phyloP scores from a whole-genome alignment of 2,113 vertebrate genomes.

The Hystrix brachyura region DNA sequence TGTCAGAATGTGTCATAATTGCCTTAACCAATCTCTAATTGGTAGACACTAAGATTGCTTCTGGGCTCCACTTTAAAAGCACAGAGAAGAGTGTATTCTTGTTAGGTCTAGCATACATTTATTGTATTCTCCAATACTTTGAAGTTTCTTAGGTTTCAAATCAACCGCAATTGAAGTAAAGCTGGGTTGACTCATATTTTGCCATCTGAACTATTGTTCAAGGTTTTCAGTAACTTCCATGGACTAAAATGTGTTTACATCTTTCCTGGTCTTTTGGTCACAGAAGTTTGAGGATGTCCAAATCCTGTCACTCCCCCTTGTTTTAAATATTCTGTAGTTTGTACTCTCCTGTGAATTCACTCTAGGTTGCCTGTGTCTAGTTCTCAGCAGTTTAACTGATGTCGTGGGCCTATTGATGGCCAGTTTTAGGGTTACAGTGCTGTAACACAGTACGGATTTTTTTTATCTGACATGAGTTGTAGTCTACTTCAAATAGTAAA shows the following conservation, averaged over 20 bases:
- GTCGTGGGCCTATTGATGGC: neutral
- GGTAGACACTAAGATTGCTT: constrained; percentile 7
- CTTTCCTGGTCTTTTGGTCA: neutral
- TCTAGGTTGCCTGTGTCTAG: neutral
- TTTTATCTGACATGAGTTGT: constrained; percentile 2
- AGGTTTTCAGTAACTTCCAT: constrained; percentile 1
- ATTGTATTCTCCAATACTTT: constrained; percentile 43
- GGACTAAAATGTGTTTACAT: neutral
- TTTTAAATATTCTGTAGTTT: constrained; percentile 22
- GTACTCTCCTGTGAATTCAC: constrained; percentile 44
- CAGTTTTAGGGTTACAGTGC: constrained; percentile 40
- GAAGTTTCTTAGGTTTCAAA: constrained; percentile 25
- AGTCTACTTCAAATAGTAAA: constrained; percentile 58
- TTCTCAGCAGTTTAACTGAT: constrained; percentile 31
- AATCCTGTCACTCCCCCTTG: neutral
- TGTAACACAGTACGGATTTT: constrained; percentile 30
- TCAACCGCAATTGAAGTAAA: constrained; percentile 45
- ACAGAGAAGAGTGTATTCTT: constrained; percentile 51
- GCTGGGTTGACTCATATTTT: constrained; percentile 12
- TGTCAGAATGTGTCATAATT: constrained; percentile 34
- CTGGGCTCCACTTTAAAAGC: constrained; percentile 46
- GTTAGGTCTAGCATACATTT: neutral
- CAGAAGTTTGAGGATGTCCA: constrained; percentile 7
- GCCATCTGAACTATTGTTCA: neutral
- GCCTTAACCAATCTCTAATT: constrained; percentile 13